Evolutionary conservation across 2,888 invertebrate genomes (phyloP).

Genomic region (Oxystoma pomonae): DNA sequence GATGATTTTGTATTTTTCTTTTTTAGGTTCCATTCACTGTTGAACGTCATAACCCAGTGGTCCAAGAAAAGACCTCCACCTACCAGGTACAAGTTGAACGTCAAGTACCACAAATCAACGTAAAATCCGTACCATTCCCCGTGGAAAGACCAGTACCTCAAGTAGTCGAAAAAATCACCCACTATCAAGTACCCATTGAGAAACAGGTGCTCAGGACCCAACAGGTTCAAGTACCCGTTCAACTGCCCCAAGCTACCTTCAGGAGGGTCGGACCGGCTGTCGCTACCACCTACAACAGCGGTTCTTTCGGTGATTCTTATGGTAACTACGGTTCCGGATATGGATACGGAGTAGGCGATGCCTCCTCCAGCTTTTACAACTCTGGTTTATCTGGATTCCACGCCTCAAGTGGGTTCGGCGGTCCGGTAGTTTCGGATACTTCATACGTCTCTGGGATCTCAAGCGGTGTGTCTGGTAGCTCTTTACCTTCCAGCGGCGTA

Average conservation of each 20-base stretch:
- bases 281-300: not conserved
- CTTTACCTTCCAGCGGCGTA: not conserved
- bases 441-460: not conserved
- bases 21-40: not conserved
- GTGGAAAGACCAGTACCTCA: slow-evolving; percentile 17
- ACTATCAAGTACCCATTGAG: not conserved
- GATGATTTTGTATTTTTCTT: too few species aligned
- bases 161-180: not conserved
- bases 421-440: too few species aligned
- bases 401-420: not conserved
- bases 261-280: not conserved
- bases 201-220: not conserved
- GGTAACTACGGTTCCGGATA: not conserved
- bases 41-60: not conserved
- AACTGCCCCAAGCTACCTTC: not conserved
- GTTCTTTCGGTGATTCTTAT: not conserved
- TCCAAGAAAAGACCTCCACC: not conserved
- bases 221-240: not conserved
- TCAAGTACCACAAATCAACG: slow-evolving; percentile 17
- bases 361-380: not conserved
- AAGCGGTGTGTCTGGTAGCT: not conserved
- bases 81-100: slow-evolving; percentile 15
- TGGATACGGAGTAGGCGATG: not conserved
- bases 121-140: slow-evolving; percentile 13
- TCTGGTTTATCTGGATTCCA: not conserved